These are phyloP conservation scores for Coracopsis vasa DNA, from an alignment of 2,113 vertebrate species.

Conservation along the genomic window DNA sequence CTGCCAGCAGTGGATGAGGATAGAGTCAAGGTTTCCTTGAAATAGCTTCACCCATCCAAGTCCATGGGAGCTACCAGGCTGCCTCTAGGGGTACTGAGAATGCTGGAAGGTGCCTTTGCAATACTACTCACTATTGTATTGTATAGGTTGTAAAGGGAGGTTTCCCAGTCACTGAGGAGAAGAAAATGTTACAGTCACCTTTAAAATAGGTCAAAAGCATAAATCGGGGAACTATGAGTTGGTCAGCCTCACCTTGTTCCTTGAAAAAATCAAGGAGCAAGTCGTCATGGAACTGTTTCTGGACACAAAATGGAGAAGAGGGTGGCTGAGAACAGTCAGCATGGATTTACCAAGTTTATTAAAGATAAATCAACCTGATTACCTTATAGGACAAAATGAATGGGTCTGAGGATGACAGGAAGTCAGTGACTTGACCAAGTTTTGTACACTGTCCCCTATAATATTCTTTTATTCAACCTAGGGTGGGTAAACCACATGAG, in stretches of 20 bases:
- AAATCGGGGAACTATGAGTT: not conserved
- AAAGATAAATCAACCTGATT: not conserved
- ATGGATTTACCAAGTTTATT: accelerated
- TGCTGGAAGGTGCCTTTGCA: not conserved
- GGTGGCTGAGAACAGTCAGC: not conserved
- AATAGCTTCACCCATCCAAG: not conserved
- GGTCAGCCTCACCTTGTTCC: not conserved
- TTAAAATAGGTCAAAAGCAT: not conserved
- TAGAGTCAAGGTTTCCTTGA: not conserved
- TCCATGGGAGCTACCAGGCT: not conserved
- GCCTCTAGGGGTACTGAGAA: not conserved
- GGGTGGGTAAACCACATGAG: not conserved
- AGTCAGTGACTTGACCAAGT: not conserved
- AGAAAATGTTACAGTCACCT: not conserved
- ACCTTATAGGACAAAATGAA: not conserved
- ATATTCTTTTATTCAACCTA: not conserved
- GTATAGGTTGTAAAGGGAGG: not conserved
- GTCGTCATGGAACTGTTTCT: not conserved
- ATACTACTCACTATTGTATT: not conserved
- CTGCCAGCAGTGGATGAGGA: not conserved
- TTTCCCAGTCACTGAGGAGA: not conserved
- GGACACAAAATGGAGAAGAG: not conserved
- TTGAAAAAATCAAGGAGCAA: not conserved
- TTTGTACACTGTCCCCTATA: not conserved
- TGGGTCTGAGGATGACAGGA: not conserved